phyloP scores from a whole-genome alignment of 1,140 invertebrate genomes.

The Dryas iulia region DNA sequence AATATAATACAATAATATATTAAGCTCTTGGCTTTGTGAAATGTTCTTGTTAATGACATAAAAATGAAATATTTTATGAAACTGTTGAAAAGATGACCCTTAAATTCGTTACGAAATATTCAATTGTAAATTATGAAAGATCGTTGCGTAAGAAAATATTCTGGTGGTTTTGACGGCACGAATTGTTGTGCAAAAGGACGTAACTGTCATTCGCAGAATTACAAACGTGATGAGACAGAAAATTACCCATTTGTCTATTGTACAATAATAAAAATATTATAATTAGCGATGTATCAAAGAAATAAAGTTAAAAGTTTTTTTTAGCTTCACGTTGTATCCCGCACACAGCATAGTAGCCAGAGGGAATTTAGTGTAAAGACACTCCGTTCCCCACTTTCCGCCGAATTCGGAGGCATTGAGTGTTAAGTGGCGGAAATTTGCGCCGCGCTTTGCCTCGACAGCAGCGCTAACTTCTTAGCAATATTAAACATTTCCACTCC shows the following conservation, averaged over 20 bases:
- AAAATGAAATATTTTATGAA: slow-evolving; percentile 10
- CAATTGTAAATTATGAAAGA: slow-evolving; percentile 19
- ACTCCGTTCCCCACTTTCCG: too few relatives aligned
- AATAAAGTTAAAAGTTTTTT: too few relatives aligned
- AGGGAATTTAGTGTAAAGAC: too few relatives aligned
- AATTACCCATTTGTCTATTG: slow-evolving; percentile 60
- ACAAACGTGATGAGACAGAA: slow-evolving; percentile 50
- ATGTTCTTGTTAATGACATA: slow-evolving; percentile 15
- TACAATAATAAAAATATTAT: slow-evolving; percentile 10
- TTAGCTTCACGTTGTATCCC: too few relatives aligned
- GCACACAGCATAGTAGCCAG: too few relatives aligned
- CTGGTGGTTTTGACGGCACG: slow-evolving; percentile 47
- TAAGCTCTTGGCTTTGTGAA: slow-evolving; percentile 28
- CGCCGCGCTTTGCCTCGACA: too few relatives aligned
- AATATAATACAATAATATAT: slow-evolving; percentile 41
- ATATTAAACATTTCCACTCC: too few relatives aligned
- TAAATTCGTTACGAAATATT: slow-evolving; percentile 17
- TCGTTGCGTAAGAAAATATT: slow-evolving; percentile 35
- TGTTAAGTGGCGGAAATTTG: too few relatives aligned
- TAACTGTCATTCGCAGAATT: slow-evolving; percentile 49
- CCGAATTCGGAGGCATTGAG: too few relatives aligned
- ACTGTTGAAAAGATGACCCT: slow-evolving; percentile 18
- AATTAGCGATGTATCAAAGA: background rate
- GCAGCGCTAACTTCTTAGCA: too few relatives aligned
- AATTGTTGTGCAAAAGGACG: slow-evolving; percentile 46